These are phyloP conservation scores for Ericerus pela DNA, from an alignment of 1,140 invertebrate species.

Conservation along the genomic window DNA sequence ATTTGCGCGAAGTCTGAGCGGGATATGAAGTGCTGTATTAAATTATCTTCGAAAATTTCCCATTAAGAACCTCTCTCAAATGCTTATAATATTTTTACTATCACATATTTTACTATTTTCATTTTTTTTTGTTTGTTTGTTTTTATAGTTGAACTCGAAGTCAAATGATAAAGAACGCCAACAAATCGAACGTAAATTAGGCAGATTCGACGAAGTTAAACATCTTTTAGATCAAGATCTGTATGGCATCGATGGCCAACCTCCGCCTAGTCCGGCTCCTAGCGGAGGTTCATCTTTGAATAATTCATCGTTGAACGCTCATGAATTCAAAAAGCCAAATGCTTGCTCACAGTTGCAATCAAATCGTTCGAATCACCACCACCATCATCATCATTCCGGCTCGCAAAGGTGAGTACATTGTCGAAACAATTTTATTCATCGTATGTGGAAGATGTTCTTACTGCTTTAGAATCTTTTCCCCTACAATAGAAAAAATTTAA, in stretches of 20 bases:
- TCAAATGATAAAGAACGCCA: conserved; percentile 54
- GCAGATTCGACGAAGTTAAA: conserved; percentile 50
- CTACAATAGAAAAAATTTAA: too few relatives aligned
- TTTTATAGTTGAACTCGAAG: conserved; percentile 46
- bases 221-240: conserved; percentile 48
- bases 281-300: conserved; percentile 27
- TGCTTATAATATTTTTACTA: too few relatives aligned
- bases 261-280: conserved; percentile 42
- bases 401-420: not conserved
- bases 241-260: conserved; percentile 47
- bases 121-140: not conserved
- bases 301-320: conserved; percentile 22
- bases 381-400: conserved; percentile 30
- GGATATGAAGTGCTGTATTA: too few relatives aligned
- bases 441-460: too few relatives aligned
- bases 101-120: too few relatives aligned
- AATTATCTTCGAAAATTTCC: too few relatives aligned
- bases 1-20: too few relatives aligned
- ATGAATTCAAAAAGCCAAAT: conserved; percentile 46
- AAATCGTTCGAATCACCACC: conserved; percentile 33
- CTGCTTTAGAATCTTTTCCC: too few relatives aligned
- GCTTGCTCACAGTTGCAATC: conserved; percentile 30
- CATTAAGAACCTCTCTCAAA: too few relatives aligned
- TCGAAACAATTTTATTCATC: too few relatives aligned
- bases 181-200: conserved; percentile 56